Percentiles rank a stretch among this genome's conserved stretches.
These are phyloP conservation scores for Crotalus adamanteus DNA, from an alignment of 2,797 vertebrate species.

Conservation along the genomic window DNA sequence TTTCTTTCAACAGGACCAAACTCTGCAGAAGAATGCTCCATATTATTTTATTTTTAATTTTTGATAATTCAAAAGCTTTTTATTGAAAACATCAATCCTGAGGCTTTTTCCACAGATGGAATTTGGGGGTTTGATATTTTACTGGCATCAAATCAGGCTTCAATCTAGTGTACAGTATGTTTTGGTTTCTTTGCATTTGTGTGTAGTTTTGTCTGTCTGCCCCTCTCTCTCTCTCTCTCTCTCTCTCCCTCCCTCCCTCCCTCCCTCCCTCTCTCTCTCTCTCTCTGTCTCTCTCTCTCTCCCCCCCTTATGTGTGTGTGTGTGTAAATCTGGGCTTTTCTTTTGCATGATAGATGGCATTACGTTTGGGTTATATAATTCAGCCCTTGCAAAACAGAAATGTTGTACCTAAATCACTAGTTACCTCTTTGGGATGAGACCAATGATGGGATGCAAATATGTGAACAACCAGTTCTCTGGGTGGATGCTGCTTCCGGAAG, in stretches of 20 bases:
- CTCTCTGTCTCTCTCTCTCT: too few species aligned
- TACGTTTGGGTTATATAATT: neutral
- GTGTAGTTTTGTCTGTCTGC: neutral
- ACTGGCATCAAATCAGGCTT: neutral
- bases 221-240: rapidly evolving
- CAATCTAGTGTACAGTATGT: neutral
- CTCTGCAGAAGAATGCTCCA: neutral
- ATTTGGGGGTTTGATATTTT: neutral
- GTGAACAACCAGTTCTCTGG: too few species aligned
- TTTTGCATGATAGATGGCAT: neutral
- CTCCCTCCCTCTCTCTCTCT: too few species aligned
- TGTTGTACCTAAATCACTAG: neutral
- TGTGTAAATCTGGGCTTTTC: neutral
- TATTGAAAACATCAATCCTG: neutral
- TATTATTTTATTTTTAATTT: neutral
- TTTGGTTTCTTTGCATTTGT: neutral
- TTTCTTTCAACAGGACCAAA: neutral
- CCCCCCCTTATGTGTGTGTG: neutral
- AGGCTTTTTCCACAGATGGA: neutral
- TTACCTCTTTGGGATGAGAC: neutral
- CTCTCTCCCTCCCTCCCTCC: rapidly evolving
- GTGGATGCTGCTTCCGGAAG: too few species aligned
- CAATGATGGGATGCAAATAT: too few species aligned
- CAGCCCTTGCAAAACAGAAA: neutral
- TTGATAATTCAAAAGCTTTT: neutral